Base-by-base conservation (phyloP, 2,113 vertebrate species). In the Nothocercus julius region DNA sequence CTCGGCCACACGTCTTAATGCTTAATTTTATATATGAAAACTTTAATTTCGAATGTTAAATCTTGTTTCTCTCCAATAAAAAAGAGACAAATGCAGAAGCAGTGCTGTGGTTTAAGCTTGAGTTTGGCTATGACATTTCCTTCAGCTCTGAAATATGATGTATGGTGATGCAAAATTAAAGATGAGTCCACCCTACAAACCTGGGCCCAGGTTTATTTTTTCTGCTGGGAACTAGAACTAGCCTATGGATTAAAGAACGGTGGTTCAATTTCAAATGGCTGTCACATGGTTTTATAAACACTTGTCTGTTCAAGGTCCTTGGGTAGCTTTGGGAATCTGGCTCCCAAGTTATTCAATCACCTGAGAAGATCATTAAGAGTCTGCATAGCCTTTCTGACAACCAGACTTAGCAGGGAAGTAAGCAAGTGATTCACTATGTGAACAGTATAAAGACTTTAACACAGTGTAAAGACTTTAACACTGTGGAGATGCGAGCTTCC, bases 281-380 rank as follows among this genome's bases (percentile, higher is more conserved):
- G 22, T 81, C 73, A 22, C 24, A 34, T 63, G 28, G 19, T 72
- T 90, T 83, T 61, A 36, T 30, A 94, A 85, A 92, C 84, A 74
- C 21, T 24, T 56, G 28, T 79, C 73, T 82, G 42, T 10, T 87
- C 85, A 47, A 87, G 75, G 49, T 85, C 61, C 53, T 53, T 47
- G 36, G 63, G 66, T 82, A 88, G 36, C 75, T 93, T 80, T 94
- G 82, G 80, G 95, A 95, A 85, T 34, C 72, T 89, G 53, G 84
- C 45, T 62, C 74, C 58, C 95, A 89, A 92, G 87, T 68, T 86
- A 74, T 91, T 93, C 61, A 83, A 2, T 83, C 69, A 81, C 30
- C 64, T 95, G 74, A 87, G 44, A 86, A 61, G 34, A 12, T 88
- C 85, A 47, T 79, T 79, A 87, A 82, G 34, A 69, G 25, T 15